Conservation (phyloP, 2,113 vertebrate genomes). For the Gyps fulvus region DNA sequence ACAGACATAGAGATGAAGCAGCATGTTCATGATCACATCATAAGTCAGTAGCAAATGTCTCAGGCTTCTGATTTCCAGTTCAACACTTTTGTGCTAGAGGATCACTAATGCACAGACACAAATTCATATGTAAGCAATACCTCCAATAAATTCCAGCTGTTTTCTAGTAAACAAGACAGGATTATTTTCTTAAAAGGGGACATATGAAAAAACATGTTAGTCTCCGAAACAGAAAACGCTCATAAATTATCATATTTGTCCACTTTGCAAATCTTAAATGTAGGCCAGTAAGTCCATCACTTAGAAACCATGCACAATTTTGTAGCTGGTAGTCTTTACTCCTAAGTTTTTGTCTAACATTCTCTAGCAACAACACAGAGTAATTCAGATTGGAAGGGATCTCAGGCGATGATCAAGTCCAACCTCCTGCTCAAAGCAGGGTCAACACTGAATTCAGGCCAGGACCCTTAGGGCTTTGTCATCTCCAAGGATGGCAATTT, state of each 20-base stretch:
- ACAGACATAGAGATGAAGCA: background rate
- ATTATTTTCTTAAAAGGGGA: background rate
- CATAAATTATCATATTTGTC: background rate
- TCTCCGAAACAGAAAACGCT: background rate
- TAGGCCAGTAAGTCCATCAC: background rate
- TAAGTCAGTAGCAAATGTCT: background rate
- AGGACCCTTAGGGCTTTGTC: background rate
- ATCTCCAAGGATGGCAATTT: background rate
- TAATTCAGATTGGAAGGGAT: background rate
- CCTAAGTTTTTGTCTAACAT: no score
- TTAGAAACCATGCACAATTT: background rate
- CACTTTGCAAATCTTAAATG: background rate
- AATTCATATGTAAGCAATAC: background rate
- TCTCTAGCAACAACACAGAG: background rate
- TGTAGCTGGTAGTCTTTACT: background rate
- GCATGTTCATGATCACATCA: background rate
- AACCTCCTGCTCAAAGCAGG: background rate
- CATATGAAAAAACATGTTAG: background rate
- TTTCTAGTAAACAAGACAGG: background rate
- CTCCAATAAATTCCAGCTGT: background rate
- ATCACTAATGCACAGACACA: background rate
- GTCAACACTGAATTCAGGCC: background rate
- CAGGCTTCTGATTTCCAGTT: background rate
- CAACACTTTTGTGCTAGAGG: background rate
- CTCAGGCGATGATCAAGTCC: background rate